These are phyloP conservation scores for Pachycephus smyrnensis DNA, from an alignment of 2,888 invertebrate species.

Conservation along the genomic window DNA sequence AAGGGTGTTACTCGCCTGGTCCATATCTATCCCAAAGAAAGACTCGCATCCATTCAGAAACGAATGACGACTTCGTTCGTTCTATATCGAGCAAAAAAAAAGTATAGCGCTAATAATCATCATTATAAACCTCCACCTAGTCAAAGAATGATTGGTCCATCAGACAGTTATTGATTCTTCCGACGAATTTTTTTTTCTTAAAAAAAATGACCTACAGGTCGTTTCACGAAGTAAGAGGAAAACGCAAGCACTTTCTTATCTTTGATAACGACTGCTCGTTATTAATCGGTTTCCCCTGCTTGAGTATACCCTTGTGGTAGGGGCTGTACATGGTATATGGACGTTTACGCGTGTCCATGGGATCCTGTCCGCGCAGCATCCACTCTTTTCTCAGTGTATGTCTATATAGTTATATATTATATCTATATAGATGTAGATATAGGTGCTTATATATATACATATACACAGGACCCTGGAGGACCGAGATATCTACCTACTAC, in stretches of 20 bases:
- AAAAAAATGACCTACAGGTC: neutral
- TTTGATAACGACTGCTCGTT: constrained; percentile 61
- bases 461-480: neutral
- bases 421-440: neutral
- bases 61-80: neutral
- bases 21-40: constrained; percentile 29
- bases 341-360: constrained; percentile 1
- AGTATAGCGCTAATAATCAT: neutral
- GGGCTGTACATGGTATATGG: neutral
- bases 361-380: neutral
- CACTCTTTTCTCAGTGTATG: neutral
- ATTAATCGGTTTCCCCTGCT: constrained; percentile 58
- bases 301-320: constrained; percentile 41
- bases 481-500: constrained; percentile 34
- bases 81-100: neutral
- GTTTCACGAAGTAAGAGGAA: constrained; percentile 31
- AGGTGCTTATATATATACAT: neutral
- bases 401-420: neutral
- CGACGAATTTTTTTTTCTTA: neutral
- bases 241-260: constrained; percentile 48
- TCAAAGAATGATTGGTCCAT: neutral
- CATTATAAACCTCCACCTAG: neutral
- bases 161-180: neutral
- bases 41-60: constrained; percentile 29
- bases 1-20: constrained; percentile 18